These are phyloP conservation scores for Benitochromis conjunctus DNA, from an alignment of 2,113 vertebrate species.

Conservation along the genomic window DNA sequence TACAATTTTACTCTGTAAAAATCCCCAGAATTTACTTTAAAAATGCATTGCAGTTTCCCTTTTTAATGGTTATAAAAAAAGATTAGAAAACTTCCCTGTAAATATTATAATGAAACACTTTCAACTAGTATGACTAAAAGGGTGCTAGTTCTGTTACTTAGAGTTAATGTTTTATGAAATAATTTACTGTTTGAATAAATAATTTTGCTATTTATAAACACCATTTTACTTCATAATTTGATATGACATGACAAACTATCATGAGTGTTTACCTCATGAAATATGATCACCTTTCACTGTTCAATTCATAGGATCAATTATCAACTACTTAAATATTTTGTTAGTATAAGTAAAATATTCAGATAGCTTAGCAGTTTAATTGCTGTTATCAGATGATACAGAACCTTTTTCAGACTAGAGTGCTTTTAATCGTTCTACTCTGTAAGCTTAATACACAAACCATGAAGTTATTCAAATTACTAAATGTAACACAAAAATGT, in stretches of 20 bases:
- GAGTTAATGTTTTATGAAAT: too few relatives aligned
- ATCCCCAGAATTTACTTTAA: too few relatives aligned
- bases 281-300: background rate
- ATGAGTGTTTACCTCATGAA: background rate
- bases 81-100: too few relatives aligned
- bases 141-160: too few relatives aligned
- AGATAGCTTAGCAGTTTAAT: background rate
- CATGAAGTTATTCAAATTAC: fast-evolving
- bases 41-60: too few relatives aligned
- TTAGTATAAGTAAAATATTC: background rate
- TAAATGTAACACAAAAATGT: background rate
- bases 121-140: too few relatives aligned
- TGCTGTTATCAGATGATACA: background rate
- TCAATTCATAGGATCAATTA: background rate
- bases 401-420: background rate
- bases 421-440: background rate
- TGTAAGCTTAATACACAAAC: background rate
- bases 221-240: background rate
- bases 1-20: background rate
- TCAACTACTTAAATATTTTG: background rate
- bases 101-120: too few relatives aligned
- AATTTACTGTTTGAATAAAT: background rate
- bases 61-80: too few relatives aligned
- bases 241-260: background rate
- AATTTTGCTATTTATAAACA: background rate